Evolutionary conservation across 1,140 invertebrate genomes (phyloP).

Genomic region (Sipha flava): DNA sequence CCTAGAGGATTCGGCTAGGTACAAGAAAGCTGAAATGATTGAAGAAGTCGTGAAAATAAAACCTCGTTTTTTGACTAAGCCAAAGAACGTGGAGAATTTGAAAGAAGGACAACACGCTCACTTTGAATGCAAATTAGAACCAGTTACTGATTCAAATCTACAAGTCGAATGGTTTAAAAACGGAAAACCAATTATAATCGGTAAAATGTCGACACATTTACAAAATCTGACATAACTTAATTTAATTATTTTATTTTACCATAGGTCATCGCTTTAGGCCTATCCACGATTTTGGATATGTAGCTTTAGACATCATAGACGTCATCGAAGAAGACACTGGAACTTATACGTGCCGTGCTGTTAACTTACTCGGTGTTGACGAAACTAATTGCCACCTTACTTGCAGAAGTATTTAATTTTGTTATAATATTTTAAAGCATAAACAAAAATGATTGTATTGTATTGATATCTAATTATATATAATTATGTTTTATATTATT

Average conservation of each 20-base stretch:
- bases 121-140: conserved; percentile 95
- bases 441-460: not conserved
- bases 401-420: conserved; percentile 51
- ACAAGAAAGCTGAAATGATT: conserved; percentile 69
- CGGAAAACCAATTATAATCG: conserved; percentile 74
- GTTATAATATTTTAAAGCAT: not conserved
- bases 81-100: conserved; percentile 74
- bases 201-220: conserved; percentile 43
- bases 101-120: conserved; percentile 88
- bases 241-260: conserved; percentile 34
- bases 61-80: conserved; percentile 74
- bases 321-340: conserved; percentile 88
- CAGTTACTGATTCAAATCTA: conserved; percentile 87
- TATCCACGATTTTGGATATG: conserved; percentile 93
- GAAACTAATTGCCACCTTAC: conserved; percentile 66
- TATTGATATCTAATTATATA: not conserved
- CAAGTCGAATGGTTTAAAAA: conserved; percentile 93
- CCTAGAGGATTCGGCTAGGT: conserved; percentile 76
- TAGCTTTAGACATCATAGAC: conserved; percentile 83
- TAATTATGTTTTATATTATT: not conserved
- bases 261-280: conserved; percentile 79
- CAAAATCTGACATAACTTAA: not conserved
- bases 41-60: conserved; percentile 75
- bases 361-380: conserved; percentile 77
- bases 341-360: conserved; percentile 85